Base-by-base conservation (phyloP, 2,797 vertebrate genomes). In the Aeoliscus strigatus region DNA sequence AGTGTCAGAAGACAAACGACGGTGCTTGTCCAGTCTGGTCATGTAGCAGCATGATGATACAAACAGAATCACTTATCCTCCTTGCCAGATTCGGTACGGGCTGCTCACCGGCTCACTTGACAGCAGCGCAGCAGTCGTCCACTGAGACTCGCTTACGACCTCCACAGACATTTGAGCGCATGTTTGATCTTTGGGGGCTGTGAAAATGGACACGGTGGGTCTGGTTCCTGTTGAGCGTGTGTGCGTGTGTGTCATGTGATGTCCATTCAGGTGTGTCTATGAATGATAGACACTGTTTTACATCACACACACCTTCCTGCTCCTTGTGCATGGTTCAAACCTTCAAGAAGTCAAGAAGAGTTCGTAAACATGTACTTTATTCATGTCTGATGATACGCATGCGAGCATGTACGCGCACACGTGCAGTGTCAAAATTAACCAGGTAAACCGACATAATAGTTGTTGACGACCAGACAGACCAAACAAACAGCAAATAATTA, bases 1-100 rank as follows among this genome's bases (percentile, higher is more conserved):
- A n/a, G n/a, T n/a, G n/a, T n/a, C n/a, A n/a, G n/a, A n/a, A n/a
- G n/a, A n/a, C n/a, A n/a, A n/a, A n/a, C n/a, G n/a, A n/a, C n/a
- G n/a, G n/a, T n/a, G n/a, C n/a, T n/a, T n/a, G n/a, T 53, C 32
- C 63, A 72, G 60, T 70, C 66, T 34, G 66, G 42, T 64, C 73
- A 62, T 71, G 66, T 45, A 59, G 58, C 23, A 54, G 50, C 54
- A 67, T 63, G 60, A 80, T 77, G 72, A 80, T 60, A 68, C 69
- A 55, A 74, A 79, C 77, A 78, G 58, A 80, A 77, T 57, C 58
- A 46, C 62, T 77, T 41, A 70, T 51, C 60, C 40, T 29, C 65
- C 61, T 35, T 32, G 60, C 64, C 66, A 61, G 72, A 51, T 72
- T 48, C 54, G 53, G 62, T 54, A 57, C 40, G 30, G 51, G 50